Evolutionary conservation across 2,797 vertebrate genomes (phyloP), one percentile per base, ranked within the genome.

Genomic region (Tragopan temminckii): DNA sequence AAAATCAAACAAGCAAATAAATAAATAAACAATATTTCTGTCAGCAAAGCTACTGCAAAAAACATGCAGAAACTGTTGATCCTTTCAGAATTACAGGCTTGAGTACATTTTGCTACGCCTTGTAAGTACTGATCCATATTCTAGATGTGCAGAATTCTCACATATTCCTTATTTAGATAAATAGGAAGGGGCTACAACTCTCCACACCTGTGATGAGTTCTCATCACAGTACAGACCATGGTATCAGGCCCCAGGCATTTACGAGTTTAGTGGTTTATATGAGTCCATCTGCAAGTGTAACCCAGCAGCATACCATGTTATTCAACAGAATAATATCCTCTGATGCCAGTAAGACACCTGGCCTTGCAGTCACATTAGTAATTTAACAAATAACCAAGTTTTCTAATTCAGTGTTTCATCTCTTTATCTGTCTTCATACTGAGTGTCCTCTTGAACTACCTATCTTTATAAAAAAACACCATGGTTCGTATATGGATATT

Each of bases 381-480:
- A 42, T 50, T 53, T 76, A 84, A 94, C 35, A 55, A 88, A 52
- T 68, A 82, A 42, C 25, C 80, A 36, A 62, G 33, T 64, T 83
- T 93, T 87, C 55, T 58, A 72, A 35, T 89, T 89, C 68, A 61
- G 80, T 84, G 59, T 93, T 55, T 92, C 52, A 89, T 40, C 74
- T 69, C 42, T 8, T 67, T 91, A 55, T 48, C 86, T 71, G 55
- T 66, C 57, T 80, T 72, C 36, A 24, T 42, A 57, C 48, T 94
- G 83, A 93, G 36, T 31, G 45, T 52, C 80, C 58, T n/a, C 38
- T 74, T 57, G 45, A 91, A 45, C 64, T 59, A 81, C 68, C 77
- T 74, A 63, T 91, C 27, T 57, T 62, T 90, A 66, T 81, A 89
- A 96, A 69, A 92, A 82, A 95, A 93, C 62, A 18, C 67, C 16